These are phyloP conservation scores for Omphaloscelis lunosa DNA, from an alignment of 2,888 invertebrate genomes.

Conservation along the genomic window DNA sequence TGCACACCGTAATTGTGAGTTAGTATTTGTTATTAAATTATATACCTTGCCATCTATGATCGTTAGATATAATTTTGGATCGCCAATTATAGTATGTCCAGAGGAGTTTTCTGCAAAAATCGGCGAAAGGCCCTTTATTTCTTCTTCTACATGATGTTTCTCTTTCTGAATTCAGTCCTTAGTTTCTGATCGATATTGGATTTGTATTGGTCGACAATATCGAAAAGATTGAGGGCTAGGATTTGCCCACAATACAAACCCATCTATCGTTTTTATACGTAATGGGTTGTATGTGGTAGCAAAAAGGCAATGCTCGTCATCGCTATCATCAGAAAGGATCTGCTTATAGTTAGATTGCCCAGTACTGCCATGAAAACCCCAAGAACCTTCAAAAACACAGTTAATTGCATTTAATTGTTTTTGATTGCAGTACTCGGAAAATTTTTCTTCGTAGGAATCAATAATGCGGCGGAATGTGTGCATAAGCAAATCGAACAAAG, in stretches of 20 bases:
- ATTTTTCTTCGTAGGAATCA: neutral
- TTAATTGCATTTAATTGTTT: neutral
- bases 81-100: too few species aligned
- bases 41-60: too few species aligned
- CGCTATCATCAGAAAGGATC: neutral
- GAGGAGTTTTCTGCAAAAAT: too few species aligned
- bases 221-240: neutral
- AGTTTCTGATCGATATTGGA: too few species aligned
- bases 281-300: neutral
- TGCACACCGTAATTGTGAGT: too few species aligned
- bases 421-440: neutral
- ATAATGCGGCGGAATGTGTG: neutral
- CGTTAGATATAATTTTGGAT: too few species aligned
- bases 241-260: neutral
- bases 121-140: too few species aligned
- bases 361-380: neutral
- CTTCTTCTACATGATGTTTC: too few species aligned
- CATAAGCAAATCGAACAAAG: neutral
- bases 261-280: neutral
- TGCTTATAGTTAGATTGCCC: neutral
- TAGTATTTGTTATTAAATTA: too few species aligned
- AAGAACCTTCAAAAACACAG: neutral
- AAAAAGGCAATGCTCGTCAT: neutral
- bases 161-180: too few species aligned
- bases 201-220: slow-evolving; percentile 4